Percentiles rank a stretch among this genome's conserved stretches.
phyloP scores from a whole-genome alignment of 2,113 vertebrate species.

The Amazona guildingii region DNA sequence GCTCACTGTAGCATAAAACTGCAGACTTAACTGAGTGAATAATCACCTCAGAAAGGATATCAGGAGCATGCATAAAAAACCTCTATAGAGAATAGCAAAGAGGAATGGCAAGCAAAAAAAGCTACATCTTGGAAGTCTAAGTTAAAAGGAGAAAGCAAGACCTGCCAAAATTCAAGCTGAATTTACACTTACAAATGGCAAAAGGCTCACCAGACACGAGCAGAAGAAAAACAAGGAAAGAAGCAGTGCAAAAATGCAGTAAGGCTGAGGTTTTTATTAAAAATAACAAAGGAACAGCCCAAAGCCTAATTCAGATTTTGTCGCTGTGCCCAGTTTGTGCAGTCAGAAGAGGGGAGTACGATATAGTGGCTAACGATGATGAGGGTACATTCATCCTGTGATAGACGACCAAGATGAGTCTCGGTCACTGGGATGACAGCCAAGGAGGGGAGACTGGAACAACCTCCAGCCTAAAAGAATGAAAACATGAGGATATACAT shows the following conservation, averaged over 20 bases:
- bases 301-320: background rate
- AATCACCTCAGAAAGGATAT: background rate
- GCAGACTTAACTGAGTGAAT: background rate
- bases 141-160: background rate
- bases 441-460: background rate
- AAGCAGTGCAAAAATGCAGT: background rate
- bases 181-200: background rate
- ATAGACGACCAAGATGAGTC: background rate
- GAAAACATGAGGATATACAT: background rate
- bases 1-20: background rate
- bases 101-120: background rate
- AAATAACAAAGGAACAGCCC: background rate
- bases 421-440: background rate
- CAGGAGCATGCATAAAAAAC: background rate
- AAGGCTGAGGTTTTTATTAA: background rate
- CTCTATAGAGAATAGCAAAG: background rate
- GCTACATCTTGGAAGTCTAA: background rate
- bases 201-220: background rate
- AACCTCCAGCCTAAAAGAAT: background rate
- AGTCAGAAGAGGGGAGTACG: background rate
- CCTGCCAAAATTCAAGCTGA: background rate
- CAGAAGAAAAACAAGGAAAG: background rate
- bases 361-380: background rate
- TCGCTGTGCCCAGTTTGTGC: background rate
- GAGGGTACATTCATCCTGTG: background rate